A percentile compares a stretch with the other conserved stretches of the same genome.
Conservation (phyloP, 2,113 vertebrate species). For the Limanda limanda region DNA sequence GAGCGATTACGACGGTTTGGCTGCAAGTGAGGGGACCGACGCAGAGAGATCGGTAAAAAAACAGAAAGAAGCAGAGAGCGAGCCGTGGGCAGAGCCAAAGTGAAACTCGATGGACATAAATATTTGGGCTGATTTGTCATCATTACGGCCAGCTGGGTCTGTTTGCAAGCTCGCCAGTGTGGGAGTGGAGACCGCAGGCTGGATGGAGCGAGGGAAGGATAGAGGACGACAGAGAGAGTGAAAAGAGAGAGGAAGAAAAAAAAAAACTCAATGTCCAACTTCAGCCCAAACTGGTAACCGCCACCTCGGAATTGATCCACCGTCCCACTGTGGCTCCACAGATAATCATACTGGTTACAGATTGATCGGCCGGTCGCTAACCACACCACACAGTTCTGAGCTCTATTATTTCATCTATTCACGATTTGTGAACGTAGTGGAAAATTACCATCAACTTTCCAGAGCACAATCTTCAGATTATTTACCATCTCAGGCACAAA, state of each 20-base stretch:
- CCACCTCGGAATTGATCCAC: not conserved
- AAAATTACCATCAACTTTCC: not conserved
- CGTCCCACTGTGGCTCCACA: too few species aligned
- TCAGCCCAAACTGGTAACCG: not conserved
- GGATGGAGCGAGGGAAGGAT: conserved; percentile 44
- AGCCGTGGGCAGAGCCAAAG: conserved; percentile 68
- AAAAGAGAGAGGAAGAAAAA: not conserved
- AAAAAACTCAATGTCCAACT: not conserved
- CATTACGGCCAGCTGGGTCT: conserved; percentile 73
- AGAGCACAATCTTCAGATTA: not conserved
- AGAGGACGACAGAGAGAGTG: not conserved
- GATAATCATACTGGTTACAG: too few species aligned
- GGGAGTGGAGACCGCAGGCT: conserved; percentile 66
- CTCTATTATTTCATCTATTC: too few species aligned
- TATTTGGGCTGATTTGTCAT: conserved; percentile 82
- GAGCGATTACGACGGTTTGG: conserved; percentile 57
- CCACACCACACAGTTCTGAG: too few species aligned
- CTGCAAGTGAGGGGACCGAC: conserved; percentile 15
- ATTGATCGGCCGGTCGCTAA: too few species aligned
- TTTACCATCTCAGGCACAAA: not conserved
- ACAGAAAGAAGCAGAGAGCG: conserved; percentile 27
- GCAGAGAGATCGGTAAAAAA: conserved; percentile 46
- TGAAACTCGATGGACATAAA: conserved; percentile 75
- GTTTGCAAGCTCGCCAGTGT: conserved; percentile 61
- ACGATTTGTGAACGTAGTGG: not conserved